Percentiles rank a stretch among this genome's conserved stretches.
phyloP scores from a whole-genome alignment of 1,140 invertebrate species.

The Apis cerana region DNA sequence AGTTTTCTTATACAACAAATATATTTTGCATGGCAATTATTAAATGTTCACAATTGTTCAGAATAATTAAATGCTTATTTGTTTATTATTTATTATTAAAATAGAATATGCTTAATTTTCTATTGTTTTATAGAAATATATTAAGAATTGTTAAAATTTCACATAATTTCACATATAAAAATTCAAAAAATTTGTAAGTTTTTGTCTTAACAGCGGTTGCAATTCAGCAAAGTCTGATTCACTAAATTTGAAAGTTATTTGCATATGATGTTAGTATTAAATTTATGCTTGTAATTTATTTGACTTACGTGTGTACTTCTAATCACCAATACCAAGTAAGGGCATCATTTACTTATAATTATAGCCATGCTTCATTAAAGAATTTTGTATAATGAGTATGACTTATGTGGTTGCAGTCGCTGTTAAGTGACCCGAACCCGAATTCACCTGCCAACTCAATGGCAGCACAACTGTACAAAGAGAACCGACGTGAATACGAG shows the following conservation, averaged over 20 bases:
- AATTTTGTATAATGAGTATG: constrained; percentile 68
- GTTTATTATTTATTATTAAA: neutral
- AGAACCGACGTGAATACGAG: constrained; percentile 97
- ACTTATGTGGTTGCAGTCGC: constrained; percentile 88
- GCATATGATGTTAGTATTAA: constrained; percentile 39
- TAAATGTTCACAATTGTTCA: constrained; percentile 15
- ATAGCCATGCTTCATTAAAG: constrained; percentile 40
- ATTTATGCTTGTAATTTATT: constrained; percentile 28
- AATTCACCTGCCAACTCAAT: constrained; percentile 98
- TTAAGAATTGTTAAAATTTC: constrained; percentile 1
- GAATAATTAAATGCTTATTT: neutral
- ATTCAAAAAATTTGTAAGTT: constrained; percentile 42
- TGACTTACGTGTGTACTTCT: constrained; percentile 38
- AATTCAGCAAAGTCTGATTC: constrained; percentile 78
- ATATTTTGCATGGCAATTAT: constrained; percentile 49
- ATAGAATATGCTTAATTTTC: constrained; percentile 9
- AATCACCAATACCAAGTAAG: constrained; percentile 35
- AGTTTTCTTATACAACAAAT: constrained; percentile 14
- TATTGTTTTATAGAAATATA: constrained; percentile 21
- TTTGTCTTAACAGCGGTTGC: constrained; percentile 80
- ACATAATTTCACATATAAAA: constrained; percentile 16
- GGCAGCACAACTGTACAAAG: constrained; percentile 97
- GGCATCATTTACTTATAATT: constrained; percentile 40
- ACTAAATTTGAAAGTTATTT: constrained; percentile 45
- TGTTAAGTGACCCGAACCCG: constrained; percentile 97